These are phyloP conservation scores for Volucella bombylans DNA, from an alignment of 2,888 invertebrate genomes.

Conservation along the genomic window DNA sequence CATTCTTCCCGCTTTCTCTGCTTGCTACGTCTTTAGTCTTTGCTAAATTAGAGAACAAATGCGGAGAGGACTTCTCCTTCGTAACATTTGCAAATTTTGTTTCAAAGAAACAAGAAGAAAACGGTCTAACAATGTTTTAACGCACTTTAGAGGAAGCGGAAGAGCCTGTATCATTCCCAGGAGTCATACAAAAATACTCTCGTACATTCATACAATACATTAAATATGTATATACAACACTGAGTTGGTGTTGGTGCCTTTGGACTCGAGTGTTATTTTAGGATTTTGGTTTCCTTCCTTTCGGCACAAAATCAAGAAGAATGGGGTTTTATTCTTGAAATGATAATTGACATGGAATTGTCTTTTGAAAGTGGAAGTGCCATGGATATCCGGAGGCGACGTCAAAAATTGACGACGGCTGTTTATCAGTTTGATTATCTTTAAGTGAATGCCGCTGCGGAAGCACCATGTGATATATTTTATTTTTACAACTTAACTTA, in stretches of 20 bases:
- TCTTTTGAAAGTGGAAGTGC: conserved; percentile 42
- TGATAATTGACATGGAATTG: conserved; percentile 52
- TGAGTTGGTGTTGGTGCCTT: conserved; percentile 6
- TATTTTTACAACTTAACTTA: conserved; percentile 14
- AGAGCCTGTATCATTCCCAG: conserved; percentile 13
- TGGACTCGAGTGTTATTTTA: conserved; percentile 50
- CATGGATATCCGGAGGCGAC: conserved; percentile 30
- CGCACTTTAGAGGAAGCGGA: background rate
- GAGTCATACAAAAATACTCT: background rate
- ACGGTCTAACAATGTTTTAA: conserved; percentile 14
- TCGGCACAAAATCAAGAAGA: background rate
- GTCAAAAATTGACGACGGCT: conserved; percentile 35
- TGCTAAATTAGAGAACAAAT: conserved; percentile 39
- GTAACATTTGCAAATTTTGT: conserved; percentile 34
- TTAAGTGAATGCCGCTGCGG: conserved; percentile 14
- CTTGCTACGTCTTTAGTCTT: background rate
- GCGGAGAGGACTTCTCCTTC: conserved; percentile 33
- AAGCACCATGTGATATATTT: conserved; percentile 22
- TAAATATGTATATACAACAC: background rate
- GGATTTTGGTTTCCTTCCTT: background rate
- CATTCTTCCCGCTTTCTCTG: conserved; percentile 15
- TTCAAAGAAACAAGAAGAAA: conserved; percentile 34
- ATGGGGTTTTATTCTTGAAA: background rate
- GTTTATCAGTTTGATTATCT: conserved; percentile 32
- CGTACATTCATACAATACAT: no score